A percentile compares a stretch with the other conserved stretches of the same genome.
These are phyloP conservation scores for Andrena marginata DNA, from an alignment of 2,888 invertebrate genomes.

Conservation along the genomic window DNA sequence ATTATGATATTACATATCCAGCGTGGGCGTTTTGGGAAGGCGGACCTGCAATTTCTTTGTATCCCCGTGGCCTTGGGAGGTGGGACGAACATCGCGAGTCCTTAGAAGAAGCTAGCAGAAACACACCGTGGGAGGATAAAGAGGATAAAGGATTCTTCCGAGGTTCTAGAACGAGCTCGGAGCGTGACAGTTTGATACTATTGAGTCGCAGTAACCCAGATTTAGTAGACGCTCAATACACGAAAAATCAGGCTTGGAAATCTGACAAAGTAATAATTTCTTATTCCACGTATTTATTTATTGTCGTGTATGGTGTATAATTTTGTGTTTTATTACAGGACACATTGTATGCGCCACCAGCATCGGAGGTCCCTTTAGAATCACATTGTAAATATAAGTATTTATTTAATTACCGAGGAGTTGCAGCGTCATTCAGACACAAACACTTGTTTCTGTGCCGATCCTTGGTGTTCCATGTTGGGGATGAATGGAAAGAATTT, in stretches of 20 bases:
- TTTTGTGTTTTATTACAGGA: constrained; percentile 87
- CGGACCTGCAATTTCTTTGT: constrained; percentile 97
- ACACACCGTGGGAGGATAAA: constrained; percentile 92
- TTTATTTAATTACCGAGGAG: constrained; percentile 98
- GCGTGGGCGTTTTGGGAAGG: constrained; percentile 99
- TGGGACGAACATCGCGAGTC: constrained; percentile 95
- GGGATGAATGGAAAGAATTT: constrained; percentile 97
- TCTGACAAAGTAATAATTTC: constrained; percentile 90
- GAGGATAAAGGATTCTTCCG: constrained; percentile 92
- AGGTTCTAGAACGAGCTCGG: constrained; percentile 96
- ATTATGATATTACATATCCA: constrained; percentile 97
- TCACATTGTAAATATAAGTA: constrained; percentile 97
- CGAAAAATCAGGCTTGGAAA: constrained; percentile 99
- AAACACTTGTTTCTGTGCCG: constrained; percentile 97
- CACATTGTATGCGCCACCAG: constrained; percentile 93
- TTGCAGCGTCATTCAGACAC: constrained; percentile 98
- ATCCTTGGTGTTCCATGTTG: constrained; percentile 97
- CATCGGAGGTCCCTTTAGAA: constrained; percentile 94
- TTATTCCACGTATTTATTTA: not conserved
- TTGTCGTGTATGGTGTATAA: not conserved
- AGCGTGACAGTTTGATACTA: constrained; percentile 94
- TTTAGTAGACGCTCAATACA: constrained; percentile 96
- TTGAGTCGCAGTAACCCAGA: constrained; percentile 91
- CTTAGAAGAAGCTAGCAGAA: constrained; percentile 88
- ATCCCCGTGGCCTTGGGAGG: constrained; percentile 96